Evolutionary conservation across 2,888 invertebrate genomes (phyloP).

Genomic region (Chesias legatella): DNA sequence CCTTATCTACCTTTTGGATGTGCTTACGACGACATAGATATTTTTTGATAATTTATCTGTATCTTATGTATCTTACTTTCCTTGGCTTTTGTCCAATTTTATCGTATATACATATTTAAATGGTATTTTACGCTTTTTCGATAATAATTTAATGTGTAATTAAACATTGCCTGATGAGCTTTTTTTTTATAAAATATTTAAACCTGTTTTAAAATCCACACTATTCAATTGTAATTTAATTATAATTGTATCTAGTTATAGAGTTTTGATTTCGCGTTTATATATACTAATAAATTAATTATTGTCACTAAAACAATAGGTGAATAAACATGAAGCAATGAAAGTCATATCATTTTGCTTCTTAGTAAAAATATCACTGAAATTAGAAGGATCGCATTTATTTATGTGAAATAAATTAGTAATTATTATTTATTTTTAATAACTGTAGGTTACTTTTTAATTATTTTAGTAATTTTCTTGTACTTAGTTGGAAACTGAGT

Average conservation of each 20-base stretch:
- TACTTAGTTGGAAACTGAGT: too few relatives aligned
- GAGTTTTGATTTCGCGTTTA: constrained; percentile 2
- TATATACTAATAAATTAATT: constrained; percentile 9
- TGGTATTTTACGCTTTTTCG: constrained; percentile 15
- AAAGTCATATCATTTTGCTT: constrained; percentile 29
- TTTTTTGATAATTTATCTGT: constrained; percentile 54
- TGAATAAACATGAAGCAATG: constrained; percentile 23
- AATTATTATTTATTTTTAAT: constrained; percentile 3
- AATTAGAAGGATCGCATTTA: constrained; percentile 26
- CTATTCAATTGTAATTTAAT: too few relatives aligned
- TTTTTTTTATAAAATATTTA: too few relatives aligned
- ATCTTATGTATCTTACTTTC: constrained; percentile 37
- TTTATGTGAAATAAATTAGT: constrained; percentile 14
- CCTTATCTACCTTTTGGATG: constrained; percentile 50
- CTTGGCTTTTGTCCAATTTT: constrained; percentile 44
- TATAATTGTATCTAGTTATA: neutral
- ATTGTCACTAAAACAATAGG: neutral
- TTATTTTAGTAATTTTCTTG: constrained; percentile 6
- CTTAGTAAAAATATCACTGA: constrained; percentile 17
- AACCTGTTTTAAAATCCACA: too few relatives aligned
- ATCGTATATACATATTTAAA: constrained; percentile 34
- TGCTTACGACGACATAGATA: constrained; percentile 52
- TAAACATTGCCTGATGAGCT: neutral
- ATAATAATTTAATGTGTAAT: constrained; percentile 2
- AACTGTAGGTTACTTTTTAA: constrained; percentile 6